Percentiles rank a stretch among this genome's conserved stretches.
Evolutionary conservation across 2,888 invertebrate genomes (phyloP).

Genomic region (Deroplatys truncata): DNA sequence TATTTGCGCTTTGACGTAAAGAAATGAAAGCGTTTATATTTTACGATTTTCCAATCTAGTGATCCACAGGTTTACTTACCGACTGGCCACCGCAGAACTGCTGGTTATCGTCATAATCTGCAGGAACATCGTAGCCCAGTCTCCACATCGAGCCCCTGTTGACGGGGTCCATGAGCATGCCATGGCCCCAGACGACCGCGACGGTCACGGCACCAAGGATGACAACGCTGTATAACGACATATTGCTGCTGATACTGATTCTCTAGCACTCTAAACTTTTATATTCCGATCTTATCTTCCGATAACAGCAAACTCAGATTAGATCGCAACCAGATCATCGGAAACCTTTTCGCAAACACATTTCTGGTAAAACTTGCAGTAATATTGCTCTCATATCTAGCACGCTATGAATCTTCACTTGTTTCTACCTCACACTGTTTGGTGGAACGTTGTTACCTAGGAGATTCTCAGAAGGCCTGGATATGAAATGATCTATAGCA

Average conservation of each 20-base stretch:
- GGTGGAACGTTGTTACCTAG: not conserved
- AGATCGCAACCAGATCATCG: not conserved
- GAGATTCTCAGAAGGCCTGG: not conserved
- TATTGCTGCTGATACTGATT: not conserved
- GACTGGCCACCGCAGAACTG: slow-evolving; percentile 49
- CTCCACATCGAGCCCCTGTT: slow-evolving; percentile 54
- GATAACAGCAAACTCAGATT: not conserved
- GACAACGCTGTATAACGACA: not conserved
- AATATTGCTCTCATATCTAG: not conserved
- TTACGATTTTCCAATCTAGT: no score
- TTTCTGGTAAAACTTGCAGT: not conserved
- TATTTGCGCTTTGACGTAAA: no score
- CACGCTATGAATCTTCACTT: not conserved
- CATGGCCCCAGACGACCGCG: slow-evolving; percentile 43
- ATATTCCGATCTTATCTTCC: not conserved
- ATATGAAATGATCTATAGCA: not conserved
- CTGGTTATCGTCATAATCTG: slow-evolving; percentile 52
- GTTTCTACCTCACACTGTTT: not conserved
- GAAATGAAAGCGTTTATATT: no score
- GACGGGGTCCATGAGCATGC: slow-evolving; percentile 51
- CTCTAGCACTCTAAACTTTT: not conserved
- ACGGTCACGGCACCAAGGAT: not conserved
- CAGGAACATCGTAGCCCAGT: slow-evolving; percentile 45
- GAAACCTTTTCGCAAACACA: not conserved
- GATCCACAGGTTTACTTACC: slow-evolving; percentile 27